Evolutionary conservation across 2,113 vertebrate species (phyloP).

Genomic region (Xyrauchen texanus): DNA sequence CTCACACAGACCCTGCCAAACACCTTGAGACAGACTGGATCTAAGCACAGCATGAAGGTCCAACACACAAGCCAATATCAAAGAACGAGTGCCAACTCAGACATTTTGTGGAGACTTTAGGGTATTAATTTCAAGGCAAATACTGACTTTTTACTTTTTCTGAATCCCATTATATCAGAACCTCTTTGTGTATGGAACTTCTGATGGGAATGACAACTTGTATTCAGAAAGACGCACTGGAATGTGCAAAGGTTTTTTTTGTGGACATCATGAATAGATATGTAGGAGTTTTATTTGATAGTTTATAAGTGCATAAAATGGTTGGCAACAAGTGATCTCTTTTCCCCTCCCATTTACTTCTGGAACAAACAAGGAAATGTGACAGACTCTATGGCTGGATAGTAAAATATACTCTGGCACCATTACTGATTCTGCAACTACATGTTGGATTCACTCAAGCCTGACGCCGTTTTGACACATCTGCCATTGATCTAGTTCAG

Average conservation of each 20-base stretch:
- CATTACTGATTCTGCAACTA: too few relatives aligned
- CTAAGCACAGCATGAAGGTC: slow-evolving; percentile 1
- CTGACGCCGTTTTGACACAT: too few relatives aligned
- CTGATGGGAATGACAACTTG: not conserved
- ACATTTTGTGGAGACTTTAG: slow-evolving; percentile 1
- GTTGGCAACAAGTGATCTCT: too few relatives aligned
- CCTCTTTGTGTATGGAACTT: not conserved
- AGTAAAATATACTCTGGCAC: too few relatives aligned
- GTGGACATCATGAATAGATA: not conserved
- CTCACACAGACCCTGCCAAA: not conserved
- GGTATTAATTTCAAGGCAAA: slow-evolving; percentile 20
- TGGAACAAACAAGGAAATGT: too few relatives aligned
- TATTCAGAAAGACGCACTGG: not conserved
- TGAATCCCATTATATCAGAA: not conserved
- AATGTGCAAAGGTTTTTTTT: too few relatives aligned
- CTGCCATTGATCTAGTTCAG: too few relatives aligned
- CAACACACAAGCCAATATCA: not conserved
- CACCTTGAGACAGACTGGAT: not conserved
- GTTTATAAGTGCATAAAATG: not conserved
- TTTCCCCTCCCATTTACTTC: too few relatives aligned
- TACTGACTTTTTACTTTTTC: not conserved
- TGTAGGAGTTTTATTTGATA: not conserved
- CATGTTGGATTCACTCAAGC: too few relatives aligned
- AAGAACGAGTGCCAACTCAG: not conserved
- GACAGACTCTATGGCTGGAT: too few relatives aligned